A percentile compares a stretch with the other conserved stretches of the same genome.
phyloP scores from a whole-genome alignment of 1,140 invertebrate genomes.

The Drosophila ficusphila region DNA sequence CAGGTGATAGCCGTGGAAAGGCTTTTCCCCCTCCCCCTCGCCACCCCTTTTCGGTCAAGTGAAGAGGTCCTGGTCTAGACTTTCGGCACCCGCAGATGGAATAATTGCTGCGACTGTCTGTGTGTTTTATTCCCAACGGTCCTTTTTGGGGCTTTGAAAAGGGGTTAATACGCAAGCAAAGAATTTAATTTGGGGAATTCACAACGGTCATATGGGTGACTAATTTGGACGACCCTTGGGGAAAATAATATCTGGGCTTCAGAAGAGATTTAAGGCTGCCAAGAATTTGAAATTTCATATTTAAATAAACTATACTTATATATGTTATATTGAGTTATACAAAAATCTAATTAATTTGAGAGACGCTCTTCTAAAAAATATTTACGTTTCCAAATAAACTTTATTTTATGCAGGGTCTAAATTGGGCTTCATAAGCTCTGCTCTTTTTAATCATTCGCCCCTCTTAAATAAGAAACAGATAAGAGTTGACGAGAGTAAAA shows the following conservation, averaged over 20 bases:
- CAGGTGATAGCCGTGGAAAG: conserved; percentile 67
- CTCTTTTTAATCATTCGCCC: not conserved
- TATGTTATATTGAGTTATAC: too few relatives aligned
- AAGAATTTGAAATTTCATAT: too few relatives aligned
- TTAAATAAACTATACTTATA: too few relatives aligned
- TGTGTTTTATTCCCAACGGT: conserved; percentile 8
- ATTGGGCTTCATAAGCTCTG: not conserved
- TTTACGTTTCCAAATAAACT: too few relatives aligned
- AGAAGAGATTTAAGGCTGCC: not conserved
- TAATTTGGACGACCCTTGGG: conserved; percentile 22
- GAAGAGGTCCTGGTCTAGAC: conserved; percentile 36
- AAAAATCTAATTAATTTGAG: too few relatives aligned
- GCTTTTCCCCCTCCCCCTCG: conserved; percentile 1
- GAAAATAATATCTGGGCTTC: not conserved
- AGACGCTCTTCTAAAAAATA: too few relatives aligned
- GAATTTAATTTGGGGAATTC: conserved; percentile 40
- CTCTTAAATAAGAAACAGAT: conserved; percentile 34
- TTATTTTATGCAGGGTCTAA: too few relatives aligned
- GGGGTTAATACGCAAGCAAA: conserved; percentile 19
- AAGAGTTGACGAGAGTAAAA: conserved; percentile 7
- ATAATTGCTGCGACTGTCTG: conserved; percentile 38
- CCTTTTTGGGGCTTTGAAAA: conserved; percentile 32
- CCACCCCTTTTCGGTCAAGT: conserved; percentile 28
- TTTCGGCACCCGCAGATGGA: conserved; percentile 38
- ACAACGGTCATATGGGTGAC: conserved; percentile 21